phyloP scores from a whole-genome alignment of 1,140 invertebrate genomes.

The Plutomurus gul region DNA sequence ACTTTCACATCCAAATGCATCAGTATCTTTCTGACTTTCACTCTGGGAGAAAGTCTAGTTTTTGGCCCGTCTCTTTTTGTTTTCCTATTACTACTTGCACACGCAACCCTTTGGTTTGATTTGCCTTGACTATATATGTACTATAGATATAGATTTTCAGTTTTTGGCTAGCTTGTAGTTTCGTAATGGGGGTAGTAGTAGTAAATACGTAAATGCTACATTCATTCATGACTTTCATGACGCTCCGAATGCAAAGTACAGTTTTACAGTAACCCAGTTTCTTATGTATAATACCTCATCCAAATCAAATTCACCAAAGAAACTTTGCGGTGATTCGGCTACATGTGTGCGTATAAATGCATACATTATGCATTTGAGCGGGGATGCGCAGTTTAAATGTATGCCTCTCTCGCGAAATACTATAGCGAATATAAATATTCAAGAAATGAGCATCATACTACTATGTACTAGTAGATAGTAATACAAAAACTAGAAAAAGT shows the following conservation, averaged over 20 bases:
- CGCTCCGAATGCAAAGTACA: neutral
- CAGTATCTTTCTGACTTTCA: neutral
- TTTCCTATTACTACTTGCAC: too few species aligned
- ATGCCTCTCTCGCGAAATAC: too few species aligned
- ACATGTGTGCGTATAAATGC: neutral
- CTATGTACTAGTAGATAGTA: too few species aligned
- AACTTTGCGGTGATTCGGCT: neutral
- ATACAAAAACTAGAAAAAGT: too few species aligned
- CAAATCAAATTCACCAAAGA: neutral
- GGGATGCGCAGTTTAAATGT: too few species aligned
- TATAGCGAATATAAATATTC: too few species aligned
- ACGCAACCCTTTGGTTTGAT: too few species aligned
- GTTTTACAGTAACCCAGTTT: neutral
- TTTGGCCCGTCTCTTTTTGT: neutral
- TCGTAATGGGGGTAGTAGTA: neutral
- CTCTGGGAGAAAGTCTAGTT: too few species aligned
- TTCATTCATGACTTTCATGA: neutral
- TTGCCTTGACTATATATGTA: too few species aligned
- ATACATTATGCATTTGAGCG: neutral
- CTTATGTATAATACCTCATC: slow-evolving; percentile 16
- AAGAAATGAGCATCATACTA: too few species aligned
- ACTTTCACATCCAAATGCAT: slow-evolving; percentile 9
- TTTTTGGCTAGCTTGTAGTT: too few species aligned
- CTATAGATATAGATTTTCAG: too few species aligned
- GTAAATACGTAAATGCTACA: slow-evolving; percentile 6